Conservation (phyloP, 2,797 vertebrate genomes). For the Martes flavigula region DNA sequence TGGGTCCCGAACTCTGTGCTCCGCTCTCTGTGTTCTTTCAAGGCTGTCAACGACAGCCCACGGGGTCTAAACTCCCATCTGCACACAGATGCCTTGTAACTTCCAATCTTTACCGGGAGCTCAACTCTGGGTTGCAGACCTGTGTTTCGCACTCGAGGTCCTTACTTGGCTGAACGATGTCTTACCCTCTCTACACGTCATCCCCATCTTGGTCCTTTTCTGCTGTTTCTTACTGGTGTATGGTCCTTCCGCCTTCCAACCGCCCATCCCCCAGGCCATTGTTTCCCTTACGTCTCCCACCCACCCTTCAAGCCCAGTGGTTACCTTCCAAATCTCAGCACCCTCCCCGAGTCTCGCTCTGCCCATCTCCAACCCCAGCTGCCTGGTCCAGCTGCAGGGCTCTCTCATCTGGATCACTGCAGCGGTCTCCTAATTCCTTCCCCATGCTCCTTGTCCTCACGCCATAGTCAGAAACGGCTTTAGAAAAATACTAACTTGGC, state of each 20-base stretch:
- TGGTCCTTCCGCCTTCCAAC: neutral
- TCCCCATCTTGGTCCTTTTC: neutral
- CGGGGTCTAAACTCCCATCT: neutral
- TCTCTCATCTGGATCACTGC: too few species aligned
- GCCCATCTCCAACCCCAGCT: neutral
- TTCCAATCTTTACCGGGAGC: neutral
- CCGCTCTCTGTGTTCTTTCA: neutral
- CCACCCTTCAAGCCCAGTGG: neutral
- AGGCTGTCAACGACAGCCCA: too few species aligned
- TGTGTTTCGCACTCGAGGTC: too few species aligned
- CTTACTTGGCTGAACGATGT: neutral
- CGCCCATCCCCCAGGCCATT: neutral
- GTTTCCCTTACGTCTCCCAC: neutral
- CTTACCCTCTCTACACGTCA: neutral
- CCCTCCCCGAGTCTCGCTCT: neutral
- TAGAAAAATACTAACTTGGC: neutral
- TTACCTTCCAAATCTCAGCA: neutral
- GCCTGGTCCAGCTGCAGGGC: too few species aligned
- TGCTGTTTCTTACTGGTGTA: neutral
- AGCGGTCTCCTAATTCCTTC: neutral
- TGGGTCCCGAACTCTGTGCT: neutral
- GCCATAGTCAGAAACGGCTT: neutral
- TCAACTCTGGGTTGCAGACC: neutral
- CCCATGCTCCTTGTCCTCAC: neutral
- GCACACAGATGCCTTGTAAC: neutral